Evolutionary conservation across 2,113 vertebrate species (phyloP).

Genomic region (Scopus umbretta): DNA sequence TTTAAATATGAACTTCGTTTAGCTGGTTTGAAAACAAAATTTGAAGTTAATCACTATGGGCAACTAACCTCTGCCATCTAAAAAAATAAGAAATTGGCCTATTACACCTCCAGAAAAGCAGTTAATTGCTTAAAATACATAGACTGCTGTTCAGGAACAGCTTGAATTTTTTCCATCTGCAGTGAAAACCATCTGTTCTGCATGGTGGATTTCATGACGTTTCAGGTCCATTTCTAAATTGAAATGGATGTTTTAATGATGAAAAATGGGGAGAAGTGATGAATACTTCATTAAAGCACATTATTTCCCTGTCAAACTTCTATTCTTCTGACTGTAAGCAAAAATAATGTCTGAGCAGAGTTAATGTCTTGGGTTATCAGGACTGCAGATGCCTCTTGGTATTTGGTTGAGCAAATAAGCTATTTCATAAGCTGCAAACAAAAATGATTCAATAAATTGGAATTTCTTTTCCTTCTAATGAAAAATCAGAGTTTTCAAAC

Average conservation of each 20-base stretch:
- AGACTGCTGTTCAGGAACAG: conserved; percentile 27
- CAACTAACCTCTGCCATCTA: neutral
- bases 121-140: conserved; percentile 40
- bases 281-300: conserved; percentile 58
- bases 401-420: conserved; percentile 19
- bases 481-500: neutral
- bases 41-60: neutral
- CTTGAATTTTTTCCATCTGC: conserved; percentile 30
- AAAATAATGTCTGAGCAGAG: conserved; percentile 32
- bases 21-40: neutral
- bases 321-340: conserved; percentile 28
- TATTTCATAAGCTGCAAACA: conserved; percentile 16
- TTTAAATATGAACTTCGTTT: neutral
- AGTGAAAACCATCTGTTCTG: conserved; percentile 59
- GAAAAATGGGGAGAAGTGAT: conserved; percentile 29
- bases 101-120: neutral
- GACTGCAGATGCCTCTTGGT: conserved; percentile 9
- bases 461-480: conserved; percentile 14
- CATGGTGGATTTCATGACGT: conserved; percentile 55
- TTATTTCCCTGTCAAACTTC: conserved; percentile 51
- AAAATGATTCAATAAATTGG: neutral
- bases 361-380: neutral
- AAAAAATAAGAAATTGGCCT: neutral
- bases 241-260: conserved; percentile 59
- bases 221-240: conserved; percentile 52